Conservation (phyloP, 2,888 invertebrate genomes). For the Agrilus mali region DNA sequence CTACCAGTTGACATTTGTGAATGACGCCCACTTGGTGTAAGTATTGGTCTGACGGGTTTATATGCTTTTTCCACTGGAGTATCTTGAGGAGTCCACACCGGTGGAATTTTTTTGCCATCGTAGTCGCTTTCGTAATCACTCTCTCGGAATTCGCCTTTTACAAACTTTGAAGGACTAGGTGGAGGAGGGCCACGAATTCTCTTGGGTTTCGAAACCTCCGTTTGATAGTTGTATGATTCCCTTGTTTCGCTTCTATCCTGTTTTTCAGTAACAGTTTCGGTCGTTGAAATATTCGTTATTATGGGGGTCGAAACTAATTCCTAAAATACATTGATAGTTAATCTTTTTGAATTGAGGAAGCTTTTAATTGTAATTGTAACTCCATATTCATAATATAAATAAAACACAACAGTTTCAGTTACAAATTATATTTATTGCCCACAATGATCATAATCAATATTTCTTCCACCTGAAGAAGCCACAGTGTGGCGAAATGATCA, state of each 20-base stretch:
- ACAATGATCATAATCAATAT: too few relatives aligned
- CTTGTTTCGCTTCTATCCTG: slow-evolving; percentile 29
- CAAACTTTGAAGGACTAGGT: slow-evolving; percentile 52
- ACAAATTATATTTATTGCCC: too few relatives aligned
- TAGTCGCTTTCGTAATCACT: slow-evolving; percentile 64
- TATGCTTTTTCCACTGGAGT: slow-evolving; percentile 42
- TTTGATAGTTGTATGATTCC: slow-evolving; percentile 36
- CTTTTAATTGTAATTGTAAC: too few relatives aligned
- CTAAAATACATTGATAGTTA: too few relatives aligned
- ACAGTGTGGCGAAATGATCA: too few relatives aligned
- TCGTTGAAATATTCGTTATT: slow-evolving; percentile 35
- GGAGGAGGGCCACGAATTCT: slow-evolving; percentile 36
- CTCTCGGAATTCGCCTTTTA: slow-evolving; percentile 50
- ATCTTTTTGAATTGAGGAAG: too few relatives aligned
- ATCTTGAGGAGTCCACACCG: slow-evolving; percentile 45
- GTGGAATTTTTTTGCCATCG: slow-evolving; percentile 44
- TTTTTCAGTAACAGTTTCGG: slow-evolving; percentile 26
- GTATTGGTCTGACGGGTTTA: slow-evolving; percentile 44
- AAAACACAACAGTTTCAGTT: too few relatives aligned
- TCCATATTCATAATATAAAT: too few relatives aligned
- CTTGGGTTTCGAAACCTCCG: slow-evolving; percentile 29
- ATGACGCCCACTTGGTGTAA: slow-evolving; percentile 38
- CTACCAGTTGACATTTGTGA: slow-evolving; percentile 34
- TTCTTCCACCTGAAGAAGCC: too few relatives aligned
- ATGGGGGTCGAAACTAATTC: slow-evolving; percentile 41